phyloP scores from a whole-genome alignment of 2,888 invertebrate genomes.

The Luffia ferchaultella region DNA sequence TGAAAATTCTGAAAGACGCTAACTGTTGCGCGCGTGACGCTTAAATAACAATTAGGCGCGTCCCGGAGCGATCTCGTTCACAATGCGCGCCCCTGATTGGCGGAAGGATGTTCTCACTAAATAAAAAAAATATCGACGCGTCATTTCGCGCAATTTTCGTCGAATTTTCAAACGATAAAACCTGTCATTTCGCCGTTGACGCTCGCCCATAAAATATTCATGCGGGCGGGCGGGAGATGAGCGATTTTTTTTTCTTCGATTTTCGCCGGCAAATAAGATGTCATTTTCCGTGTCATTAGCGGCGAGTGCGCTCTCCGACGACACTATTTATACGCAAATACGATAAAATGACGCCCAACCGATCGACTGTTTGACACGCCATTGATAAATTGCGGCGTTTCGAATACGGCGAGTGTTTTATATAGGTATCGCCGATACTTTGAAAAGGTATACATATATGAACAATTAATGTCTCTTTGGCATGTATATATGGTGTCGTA shows the following conservation, averaged over 20 bases:
- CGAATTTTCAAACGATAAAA: slow-evolving; percentile 67
- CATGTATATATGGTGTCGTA: no score
- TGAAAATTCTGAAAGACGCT: slow-evolving; percentile 30
- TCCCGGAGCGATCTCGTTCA: slow-evolving; percentile 46
- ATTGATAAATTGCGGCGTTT: slow-evolving; percentile 63
- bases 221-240: slow-evolving; percentile 59
- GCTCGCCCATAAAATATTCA: slow-evolving; percentile 65
- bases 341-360: slow-evolving; percentile 61
- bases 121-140: slow-evolving; percentile 63
- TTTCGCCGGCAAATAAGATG: slow-evolving; percentile 65
- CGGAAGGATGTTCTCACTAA: slow-evolving; percentile 66
- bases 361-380: slow-evolving; percentile 62
- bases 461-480: no score
- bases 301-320: slow-evolving; percentile 49
- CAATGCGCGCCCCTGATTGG: slow-evolving; percentile 63
- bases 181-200: slow-evolving; percentile 67
- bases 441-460: no score
- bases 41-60: slow-evolving; percentile 56
- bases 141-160: slow-evolving; percentile 64
- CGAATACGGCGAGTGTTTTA: slow-evolving; percentile 22
- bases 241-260: slow-evolving; percentile 47
- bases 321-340: slow-evolving; percentile 67
- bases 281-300: slow-evolving; percentile 69
- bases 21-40: slow-evolving; percentile 46
- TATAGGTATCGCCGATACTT: background rate